These are phyloP conservation scores for Steromphala cineraria DNA, from an alignment of 2,888 invertebrate genomes.

Conservation along the genomic window DNA sequence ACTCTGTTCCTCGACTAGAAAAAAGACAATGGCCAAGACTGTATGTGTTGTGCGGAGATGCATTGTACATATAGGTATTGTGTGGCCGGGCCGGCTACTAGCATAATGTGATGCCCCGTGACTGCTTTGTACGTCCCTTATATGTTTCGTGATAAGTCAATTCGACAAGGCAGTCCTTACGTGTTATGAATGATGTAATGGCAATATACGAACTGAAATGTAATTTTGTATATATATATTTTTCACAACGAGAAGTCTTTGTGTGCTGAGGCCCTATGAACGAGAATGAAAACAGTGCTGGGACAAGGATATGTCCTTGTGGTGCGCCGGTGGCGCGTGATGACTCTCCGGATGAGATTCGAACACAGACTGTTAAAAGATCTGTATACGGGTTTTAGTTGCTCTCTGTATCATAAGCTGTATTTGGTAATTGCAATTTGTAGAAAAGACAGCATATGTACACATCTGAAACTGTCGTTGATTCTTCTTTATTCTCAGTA, in stretches of 20 bases:
- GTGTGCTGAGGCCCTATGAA: not conserved
- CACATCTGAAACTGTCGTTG: not conserved
- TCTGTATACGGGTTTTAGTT: conserved; percentile 9
- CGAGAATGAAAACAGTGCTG: not conserved
- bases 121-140: not conserved
- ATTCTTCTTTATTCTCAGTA: not conserved
- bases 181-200: not conserved
- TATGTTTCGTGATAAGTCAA: not conserved
- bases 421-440: conserved; percentile 17
- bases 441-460: conserved; percentile 11
- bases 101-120: not conserved
- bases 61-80: conserved; percentile 14
- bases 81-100: not conserved
- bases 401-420: not conserved
- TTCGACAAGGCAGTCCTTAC: not conserved
- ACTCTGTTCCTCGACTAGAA: no score
- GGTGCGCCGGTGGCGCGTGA: not conserved
- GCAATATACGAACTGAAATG: conserved; percentile 14
- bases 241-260: conserved; percentile 11
- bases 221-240: not conserved
- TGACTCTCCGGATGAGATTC: not conserved
- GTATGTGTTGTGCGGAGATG: not conserved
- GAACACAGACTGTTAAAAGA: not conserved
- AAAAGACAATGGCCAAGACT: not conserved
- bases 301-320: not conserved